These are phyloP conservation scores for Antechinus stuartii DNA, from an alignment of 2,113 vertebrate genomes.

Conservation along the genomic window DNA sequence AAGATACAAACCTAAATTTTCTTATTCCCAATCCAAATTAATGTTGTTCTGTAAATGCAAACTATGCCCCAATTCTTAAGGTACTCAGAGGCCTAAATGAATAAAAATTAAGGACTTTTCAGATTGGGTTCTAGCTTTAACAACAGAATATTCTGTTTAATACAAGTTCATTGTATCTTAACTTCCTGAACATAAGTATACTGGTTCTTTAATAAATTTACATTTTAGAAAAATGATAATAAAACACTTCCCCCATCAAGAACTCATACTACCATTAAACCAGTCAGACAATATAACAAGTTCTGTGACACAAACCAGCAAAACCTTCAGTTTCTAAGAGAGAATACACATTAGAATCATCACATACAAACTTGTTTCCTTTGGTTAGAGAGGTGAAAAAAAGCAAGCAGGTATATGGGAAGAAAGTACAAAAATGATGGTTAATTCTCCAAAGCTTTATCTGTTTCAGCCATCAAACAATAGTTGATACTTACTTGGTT, in stretches of 20 bases:
- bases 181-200: slow-evolving; percentile 30
- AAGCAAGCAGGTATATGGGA: slow-evolving; percentile 12
- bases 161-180: slow-evolving; percentile 30
- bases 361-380: background rate
- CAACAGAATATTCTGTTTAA: background rate
- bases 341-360: slow-evolving; percentile 38
- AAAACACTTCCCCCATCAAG: slow-evolving; percentile 11
- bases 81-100: slow-evolving; percentile 28
- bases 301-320: slow-evolving; percentile 13
- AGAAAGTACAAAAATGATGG: slow-evolving; percentile 39
- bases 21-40: background rate
- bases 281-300: slow-evolving; percentile 18
- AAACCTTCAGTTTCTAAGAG: background rate
- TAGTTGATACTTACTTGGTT: slow-evolving; percentile 84
- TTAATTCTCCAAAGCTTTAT: background rate
- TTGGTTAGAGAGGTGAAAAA: background rate
- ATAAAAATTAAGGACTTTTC: slow-evolving; percentile 2
- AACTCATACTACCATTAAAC: slow-evolving; percentile 9
- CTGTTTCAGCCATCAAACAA: background rate
- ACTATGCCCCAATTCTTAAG: background rate
- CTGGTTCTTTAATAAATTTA: slow-evolving; percentile 22
- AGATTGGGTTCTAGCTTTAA: slow-evolving; percentile 36
- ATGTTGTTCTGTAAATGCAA: slow-evolving; percentile 25
- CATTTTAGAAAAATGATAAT: slow-evolving; percentile 19
- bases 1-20: background rate